Evolutionary conservation across 2,113 vertebrate species (phyloP).

Genomic region (Turdus rufiventris): DNA sequence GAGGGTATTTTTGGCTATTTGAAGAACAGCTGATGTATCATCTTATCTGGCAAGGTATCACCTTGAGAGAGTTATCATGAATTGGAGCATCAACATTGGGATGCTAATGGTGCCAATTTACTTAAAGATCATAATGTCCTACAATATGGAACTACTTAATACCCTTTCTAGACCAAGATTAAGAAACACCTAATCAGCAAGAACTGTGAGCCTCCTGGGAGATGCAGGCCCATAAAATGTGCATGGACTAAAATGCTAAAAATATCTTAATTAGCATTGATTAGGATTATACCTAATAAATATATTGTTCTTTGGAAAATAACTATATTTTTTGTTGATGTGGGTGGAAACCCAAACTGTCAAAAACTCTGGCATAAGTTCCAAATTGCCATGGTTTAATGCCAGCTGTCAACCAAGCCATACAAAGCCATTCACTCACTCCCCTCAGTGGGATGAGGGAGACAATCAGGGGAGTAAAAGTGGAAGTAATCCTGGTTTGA

Average conservation of each 20-base stretch:
- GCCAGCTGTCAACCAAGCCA: not conserved
- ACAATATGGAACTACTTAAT: not conserved
- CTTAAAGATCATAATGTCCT: not conserved
- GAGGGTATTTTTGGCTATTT: not conserved
- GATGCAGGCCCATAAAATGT: not conserved
- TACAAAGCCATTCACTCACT: fast-evolving
- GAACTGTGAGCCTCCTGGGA: not conserved
- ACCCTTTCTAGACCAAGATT: not conserved
- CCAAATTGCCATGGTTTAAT: not conserved
- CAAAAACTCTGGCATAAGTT: not conserved
- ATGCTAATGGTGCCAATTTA: not conserved
- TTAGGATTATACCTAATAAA: not conserved
- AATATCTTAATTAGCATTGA: not conserved
- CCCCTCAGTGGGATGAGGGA: not conserved
- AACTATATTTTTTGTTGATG: not conserved
- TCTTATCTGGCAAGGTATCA: not conserved
- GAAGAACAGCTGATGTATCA: not conserved
- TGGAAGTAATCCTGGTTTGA: not conserved
- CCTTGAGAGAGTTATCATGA: not conserved
- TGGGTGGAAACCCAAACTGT: not conserved
- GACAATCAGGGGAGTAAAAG: not conserved
- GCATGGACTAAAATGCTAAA: not conserved
- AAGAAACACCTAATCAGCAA: not conserved
- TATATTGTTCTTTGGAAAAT: not conserved
- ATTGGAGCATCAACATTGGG: not conserved